A percentile compares a stretch with the other conserved stretches of the same genome.
Evolutionary conservation across 2,888 invertebrate genomes (phyloP).

Genomic region (Loripinus fragilis): DNA sequence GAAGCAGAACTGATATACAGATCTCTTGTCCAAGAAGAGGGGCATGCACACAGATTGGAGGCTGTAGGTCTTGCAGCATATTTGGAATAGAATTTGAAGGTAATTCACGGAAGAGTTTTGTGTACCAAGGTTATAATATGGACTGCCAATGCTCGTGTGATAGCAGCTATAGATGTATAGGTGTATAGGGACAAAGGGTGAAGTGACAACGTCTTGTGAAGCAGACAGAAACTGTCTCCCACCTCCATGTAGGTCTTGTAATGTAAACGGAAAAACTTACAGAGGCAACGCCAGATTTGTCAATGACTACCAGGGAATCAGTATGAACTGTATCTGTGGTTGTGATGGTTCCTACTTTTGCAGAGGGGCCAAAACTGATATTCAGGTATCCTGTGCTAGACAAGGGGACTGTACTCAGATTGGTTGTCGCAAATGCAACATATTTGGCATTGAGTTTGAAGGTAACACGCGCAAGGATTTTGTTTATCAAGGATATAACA

Average conservation of each 20-base stretch:
- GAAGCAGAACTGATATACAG: constrained; percentile 29
- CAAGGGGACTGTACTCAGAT: constrained; percentile 43
- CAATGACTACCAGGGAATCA: constrained; percentile 61
- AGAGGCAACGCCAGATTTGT: constrained; percentile 65
- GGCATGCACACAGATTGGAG: constrained; percentile 46
- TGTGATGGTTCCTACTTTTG: constrained; percentile 68
- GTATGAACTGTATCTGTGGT: constrained; percentile 73
- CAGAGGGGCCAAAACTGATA: constrained; percentile 28
- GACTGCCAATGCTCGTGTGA: constrained; percentile 52
- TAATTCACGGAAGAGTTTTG: constrained; percentile 32
- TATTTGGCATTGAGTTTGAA: constrained; percentile 41
- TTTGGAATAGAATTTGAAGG: constrained; percentile 47
- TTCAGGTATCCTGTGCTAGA: constrained; percentile 40
- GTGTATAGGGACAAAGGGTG: constrained; percentile 64
- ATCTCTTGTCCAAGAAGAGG: constrained; percentile 42
- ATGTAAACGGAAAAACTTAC: constrained; percentile 47
- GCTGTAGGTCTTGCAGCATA: constrained; percentile 47
- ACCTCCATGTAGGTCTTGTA: constrained; percentile 38
- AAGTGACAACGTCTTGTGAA: constrained; percentile 25
- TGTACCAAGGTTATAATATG: constrained; percentile 55
- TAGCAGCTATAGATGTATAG: constrained; percentile 53
- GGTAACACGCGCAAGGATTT: constrained; percentile 40
- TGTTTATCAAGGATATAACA: constrained; percentile 52
- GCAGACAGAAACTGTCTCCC: constrained; percentile 51
- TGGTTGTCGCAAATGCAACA: constrained; percentile 48